phyloP scores from a whole-genome alignment of 2,797 vertebrate genomes.

The Acanthopagrus latus region DNA sequence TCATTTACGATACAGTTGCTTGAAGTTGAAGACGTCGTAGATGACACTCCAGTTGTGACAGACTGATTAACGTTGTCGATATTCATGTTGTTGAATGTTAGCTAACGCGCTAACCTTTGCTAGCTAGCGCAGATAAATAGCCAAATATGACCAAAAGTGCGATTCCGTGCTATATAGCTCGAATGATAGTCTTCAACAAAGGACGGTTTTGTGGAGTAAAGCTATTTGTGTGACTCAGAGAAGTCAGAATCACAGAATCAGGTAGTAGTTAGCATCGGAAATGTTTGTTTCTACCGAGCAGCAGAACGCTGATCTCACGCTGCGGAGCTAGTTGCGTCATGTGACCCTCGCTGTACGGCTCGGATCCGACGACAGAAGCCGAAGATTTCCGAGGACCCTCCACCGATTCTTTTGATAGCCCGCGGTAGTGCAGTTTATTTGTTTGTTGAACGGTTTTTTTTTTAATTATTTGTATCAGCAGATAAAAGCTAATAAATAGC shows the following conservation, averaged over 20 bases:
- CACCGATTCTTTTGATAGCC: neutral
- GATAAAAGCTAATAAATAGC: too few species aligned
- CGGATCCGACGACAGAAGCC: constrained; percentile 27
- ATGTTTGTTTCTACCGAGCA: constrained; percentile 23
- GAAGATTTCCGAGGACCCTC: constrained; percentile 26
- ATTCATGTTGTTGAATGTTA: constrained; percentile 73
- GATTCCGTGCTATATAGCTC: neutral
- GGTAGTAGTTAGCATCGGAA: neutral
- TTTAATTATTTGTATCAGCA: neutral
- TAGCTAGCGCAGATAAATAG: constrained; percentile 50
- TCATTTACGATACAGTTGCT: constrained; percentile 83
- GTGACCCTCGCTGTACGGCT: constrained; percentile 30
- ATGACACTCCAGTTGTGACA: constrained; percentile 75
- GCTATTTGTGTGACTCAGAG: neutral
- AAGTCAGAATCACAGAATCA: neutral
- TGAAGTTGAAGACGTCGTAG: constrained; percentile 78
- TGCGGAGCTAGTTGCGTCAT: constrained; percentile 45
- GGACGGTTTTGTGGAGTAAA: neutral
- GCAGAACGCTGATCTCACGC: constrained; percentile 46
- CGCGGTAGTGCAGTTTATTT: too few species aligned
- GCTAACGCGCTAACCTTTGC: constrained; percentile 65
- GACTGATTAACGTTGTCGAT: constrained; percentile 81
- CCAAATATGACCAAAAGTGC: constrained; percentile 4
- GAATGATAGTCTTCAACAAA: neutral
- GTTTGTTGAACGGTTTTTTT: neutral